Conservation (phyloP, 2,888 invertebrate species). For the Tetragonisca angustula region DNA sequence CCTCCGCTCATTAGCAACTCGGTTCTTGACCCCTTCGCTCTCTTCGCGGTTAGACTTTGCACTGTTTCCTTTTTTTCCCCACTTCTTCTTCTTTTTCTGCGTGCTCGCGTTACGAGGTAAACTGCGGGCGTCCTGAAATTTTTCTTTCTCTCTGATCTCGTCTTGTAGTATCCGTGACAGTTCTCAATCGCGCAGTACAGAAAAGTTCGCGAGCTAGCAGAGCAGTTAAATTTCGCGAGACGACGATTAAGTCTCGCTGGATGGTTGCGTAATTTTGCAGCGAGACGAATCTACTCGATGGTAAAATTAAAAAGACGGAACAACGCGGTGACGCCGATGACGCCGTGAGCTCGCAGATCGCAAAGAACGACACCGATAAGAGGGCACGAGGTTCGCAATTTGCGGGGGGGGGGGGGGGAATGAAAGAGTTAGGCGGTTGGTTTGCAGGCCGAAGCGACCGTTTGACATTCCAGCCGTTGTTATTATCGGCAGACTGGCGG, state of each 20-base stretch:
- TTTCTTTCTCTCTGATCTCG: background rate
- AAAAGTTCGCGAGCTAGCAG: too few relatives aligned
- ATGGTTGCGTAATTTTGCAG: too few relatives aligned
- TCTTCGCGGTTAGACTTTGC: slow-evolving; percentile 17
- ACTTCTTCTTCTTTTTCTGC: too few relatives aligned
- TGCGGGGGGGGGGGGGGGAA: slow-evolving; percentile 76
- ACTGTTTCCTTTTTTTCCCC: background rate
- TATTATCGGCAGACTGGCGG: slow-evolving; percentile 77
- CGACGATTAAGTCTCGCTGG: too few relatives aligned
- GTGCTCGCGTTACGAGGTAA: background rate
- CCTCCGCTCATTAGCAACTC: slow-evolving; percentile 60
- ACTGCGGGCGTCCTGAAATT: background rate
- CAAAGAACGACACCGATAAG: slow-evolving; percentile 58
- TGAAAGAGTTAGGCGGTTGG: slow-evolving; percentile 65
- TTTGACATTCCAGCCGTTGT: slow-evolving; percentile 79
- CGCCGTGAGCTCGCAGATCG: slow-evolving; percentile 11
- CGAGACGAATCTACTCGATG: too few relatives aligned
- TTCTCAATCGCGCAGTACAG: too few relatives aligned
- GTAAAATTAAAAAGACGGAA: too few relatives aligned
- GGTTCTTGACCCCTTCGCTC: slow-evolving; percentile 31
- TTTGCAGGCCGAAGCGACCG: slow-evolving; percentile 70
- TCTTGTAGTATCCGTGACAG: too few relatives aligned
- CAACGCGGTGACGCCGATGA: background rate
- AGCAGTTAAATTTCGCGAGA: too few relatives aligned
- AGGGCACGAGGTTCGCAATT: slow-evolving; percentile 66